Evolutionary conservation across 92 coral and sea anemone species (phyloP).

Genomic region (Heteractis magnifica): DNA sequence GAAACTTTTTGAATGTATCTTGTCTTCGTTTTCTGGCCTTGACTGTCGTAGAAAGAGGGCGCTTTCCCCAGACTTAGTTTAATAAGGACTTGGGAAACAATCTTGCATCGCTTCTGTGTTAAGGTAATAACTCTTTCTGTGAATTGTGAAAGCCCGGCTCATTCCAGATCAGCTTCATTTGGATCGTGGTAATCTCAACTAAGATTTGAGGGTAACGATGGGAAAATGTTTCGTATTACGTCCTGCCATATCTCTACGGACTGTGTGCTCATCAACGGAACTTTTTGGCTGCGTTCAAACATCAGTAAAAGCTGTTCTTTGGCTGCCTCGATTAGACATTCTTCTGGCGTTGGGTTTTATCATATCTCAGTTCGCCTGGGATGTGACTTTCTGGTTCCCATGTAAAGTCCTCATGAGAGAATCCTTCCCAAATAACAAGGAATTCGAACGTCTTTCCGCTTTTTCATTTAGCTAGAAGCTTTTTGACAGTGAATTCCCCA

Average conservation of each 20-base stretch:
- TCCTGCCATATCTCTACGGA: background rate
- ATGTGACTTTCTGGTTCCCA: too few species aligned
- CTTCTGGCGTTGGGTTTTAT: background rate
- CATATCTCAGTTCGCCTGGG: background rate
- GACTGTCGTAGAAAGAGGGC: background rate
- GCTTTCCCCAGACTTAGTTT: background rate
- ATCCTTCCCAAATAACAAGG: constrained; percentile 6
- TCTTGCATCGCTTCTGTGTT: too few species aligned
- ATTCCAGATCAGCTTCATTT: background rate
- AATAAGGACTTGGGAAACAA: background rate
- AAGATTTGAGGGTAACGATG: background rate
- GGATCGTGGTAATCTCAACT: background rate
- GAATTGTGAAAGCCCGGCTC: background rate
- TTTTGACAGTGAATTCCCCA: background rate
- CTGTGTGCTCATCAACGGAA: background rate
- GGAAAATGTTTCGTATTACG: background rate
- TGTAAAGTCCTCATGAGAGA: background rate
- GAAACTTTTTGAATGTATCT: constrained; percentile 7
- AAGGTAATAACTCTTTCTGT: background rate
- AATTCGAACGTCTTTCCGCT: background rate
- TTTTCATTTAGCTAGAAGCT: constrained; percentile 10
- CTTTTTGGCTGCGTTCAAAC: background rate
- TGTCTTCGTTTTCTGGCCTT: constrained; percentile 9
- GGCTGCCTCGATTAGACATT: background rate
- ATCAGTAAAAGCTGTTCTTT: background rate